phyloP scores from a whole-genome alignment of 2,797 vertebrate species.

The Nannoperca obscura region DNA sequence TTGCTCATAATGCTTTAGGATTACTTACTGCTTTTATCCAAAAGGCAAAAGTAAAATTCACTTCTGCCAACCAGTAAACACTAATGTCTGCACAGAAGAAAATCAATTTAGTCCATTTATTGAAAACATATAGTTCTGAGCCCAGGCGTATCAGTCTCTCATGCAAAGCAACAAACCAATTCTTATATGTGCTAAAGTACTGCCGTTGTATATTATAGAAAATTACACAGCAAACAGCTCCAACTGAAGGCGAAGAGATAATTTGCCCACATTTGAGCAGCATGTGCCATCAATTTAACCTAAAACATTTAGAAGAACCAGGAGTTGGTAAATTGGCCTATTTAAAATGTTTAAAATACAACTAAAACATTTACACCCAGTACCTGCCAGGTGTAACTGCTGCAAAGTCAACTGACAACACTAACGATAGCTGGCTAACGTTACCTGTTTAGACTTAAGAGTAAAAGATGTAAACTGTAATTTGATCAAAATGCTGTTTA shows the following conservation, averaged over 20 bases:
- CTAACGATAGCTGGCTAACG: neutral
- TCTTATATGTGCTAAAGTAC: conserved; percentile 1
- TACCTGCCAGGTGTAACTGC: neutral
- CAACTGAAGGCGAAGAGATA: neutral
- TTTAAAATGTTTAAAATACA: neutral
- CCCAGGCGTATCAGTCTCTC: neutral
- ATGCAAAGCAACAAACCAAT: conserved; percentile 17
- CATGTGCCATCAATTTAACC: neutral
- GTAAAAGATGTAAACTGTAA: neutral
- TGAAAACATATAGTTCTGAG: conserved; percentile 23
- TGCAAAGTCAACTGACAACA: neutral
- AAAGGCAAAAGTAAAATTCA: conserved; percentile 23
- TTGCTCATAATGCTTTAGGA: conserved; percentile 6
- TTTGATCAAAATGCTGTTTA: conserved; percentile 4
- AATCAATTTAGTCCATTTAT: conserved; percentile 18
- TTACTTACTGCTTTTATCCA: neutral
- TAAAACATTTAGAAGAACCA: neutral
- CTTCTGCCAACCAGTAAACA: conserved; percentile 5
- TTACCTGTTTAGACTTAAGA: neutral
- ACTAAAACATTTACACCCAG: neutral
- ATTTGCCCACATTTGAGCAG: neutral
- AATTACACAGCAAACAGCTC: conserved; percentile 6
- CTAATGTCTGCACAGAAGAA: conserved; percentile 22
- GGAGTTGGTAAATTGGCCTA: neutral
- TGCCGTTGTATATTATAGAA: conserved; percentile 6